Percentiles rank a stretch among this genome's conserved stretches.
Evolutionary conservation across 2,797 vertebrate genomes (phyloP).

Genomic region (Scleropages formosus): DNA sequence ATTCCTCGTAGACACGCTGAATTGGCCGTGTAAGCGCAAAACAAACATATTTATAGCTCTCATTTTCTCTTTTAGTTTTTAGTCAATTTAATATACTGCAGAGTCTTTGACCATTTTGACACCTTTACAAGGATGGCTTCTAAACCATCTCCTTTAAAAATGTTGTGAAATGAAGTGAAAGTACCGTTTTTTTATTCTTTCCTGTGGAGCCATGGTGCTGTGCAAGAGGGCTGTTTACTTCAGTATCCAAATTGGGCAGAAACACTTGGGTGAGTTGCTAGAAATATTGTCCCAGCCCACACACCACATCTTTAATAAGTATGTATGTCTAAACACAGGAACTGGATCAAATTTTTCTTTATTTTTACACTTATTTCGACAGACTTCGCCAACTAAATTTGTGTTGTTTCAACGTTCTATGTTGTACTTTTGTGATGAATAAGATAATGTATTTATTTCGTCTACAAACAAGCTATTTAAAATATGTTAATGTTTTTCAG

Average conservation of each 20-base stretch:
- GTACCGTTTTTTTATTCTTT: constrained; percentile 44
- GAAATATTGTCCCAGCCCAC: constrained; percentile 42
- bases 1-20: no score
- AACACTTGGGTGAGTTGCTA: constrained; percentile 38
- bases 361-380: neutral
- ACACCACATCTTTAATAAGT: constrained; percentile 21
- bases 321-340: constrained; percentile 12
- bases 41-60: no score
- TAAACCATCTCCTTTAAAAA: neutral
- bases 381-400: constrained; percentile 1
- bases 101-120: neutral
- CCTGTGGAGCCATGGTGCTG: constrained; percentile 26
- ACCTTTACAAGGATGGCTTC: neutral
- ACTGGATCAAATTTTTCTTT: neutral
- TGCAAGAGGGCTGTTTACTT: constrained; percentile 35
- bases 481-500: no score
- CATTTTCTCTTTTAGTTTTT: neutral
- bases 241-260: constrained; percentile 45
- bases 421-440: no score
- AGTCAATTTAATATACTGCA: neutral
- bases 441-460: no score
- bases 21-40: no score
- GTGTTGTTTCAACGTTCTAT: constrained; percentile 1
- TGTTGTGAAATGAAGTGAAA: constrained; percentile 23
- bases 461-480: no score